A percentile compares a stretch with the other conserved stretches of the same genome.
Evolutionary conservation across 1,140 invertebrate genomes (phyloP).

Genomic region (Eciton burchellii): DNA sequence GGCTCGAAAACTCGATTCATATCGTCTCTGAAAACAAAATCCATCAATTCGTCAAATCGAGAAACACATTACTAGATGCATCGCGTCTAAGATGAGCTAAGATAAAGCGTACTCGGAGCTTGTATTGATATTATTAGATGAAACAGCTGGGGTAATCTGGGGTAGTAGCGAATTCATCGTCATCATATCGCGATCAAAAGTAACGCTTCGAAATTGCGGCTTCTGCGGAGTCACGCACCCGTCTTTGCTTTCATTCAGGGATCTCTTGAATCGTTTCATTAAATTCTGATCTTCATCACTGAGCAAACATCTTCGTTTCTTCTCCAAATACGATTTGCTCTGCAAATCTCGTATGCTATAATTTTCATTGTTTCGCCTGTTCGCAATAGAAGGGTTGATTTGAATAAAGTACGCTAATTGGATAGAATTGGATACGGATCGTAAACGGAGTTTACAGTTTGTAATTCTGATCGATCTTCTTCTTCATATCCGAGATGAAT

Average conservation of each 20-base stretch:
- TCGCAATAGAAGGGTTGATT: not conserved
- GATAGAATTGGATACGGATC: not conserved
- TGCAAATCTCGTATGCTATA: conserved; percentile 2
- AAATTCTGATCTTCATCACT: conserved; percentile 55
- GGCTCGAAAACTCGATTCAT: not conserved
- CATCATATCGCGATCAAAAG: not conserved
- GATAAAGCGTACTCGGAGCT: conserved; percentile 43
- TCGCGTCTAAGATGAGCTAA: not conserved
- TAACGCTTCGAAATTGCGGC: not conserved
- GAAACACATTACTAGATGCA: not conserved
- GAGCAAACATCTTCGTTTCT: conserved; percentile 42
- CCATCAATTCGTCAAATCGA: not conserved
- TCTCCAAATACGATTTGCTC: not conserved
- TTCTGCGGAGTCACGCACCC: not conserved
- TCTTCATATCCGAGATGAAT: conserved; percentile 58
- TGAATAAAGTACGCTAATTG: not conserved
- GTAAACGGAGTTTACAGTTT: conserved; percentile 31
- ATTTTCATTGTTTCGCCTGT: conserved; percentile 50
- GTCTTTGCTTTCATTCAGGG: conserved; percentile 26
- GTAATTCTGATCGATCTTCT: conserved; percentile 42
- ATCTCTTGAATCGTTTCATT: conserved; percentile 66
- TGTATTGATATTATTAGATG: not conserved
- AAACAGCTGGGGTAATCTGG: not conserved
- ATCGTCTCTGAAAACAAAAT: conserved; percentile 35
- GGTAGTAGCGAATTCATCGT: not conserved